Evolutionary conservation across 2,888 invertebrate species (phyloP), one percentile per base, ranked within the genome.

Genomic region (Strigamia crassipes): DNA sequence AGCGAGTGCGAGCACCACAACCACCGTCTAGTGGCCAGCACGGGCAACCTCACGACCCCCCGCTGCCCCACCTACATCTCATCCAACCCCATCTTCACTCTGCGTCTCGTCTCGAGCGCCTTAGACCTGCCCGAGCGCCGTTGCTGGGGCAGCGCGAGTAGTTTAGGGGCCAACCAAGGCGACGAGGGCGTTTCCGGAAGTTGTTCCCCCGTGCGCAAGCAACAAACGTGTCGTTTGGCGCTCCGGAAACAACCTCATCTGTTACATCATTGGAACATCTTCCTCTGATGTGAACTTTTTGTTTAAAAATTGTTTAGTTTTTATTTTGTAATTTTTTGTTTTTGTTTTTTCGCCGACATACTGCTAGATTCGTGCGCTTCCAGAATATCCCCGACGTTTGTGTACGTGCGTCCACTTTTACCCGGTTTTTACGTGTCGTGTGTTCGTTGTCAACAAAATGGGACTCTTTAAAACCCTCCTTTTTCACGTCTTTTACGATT

Each of bases 21-120:
- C 34, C 23, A 66, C 5, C 81, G 81, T 15, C 42, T 81, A 13
- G 81, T 81, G 13, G 73, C 78, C 8, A 81, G 81, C 42, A 81
- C 81, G 6, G 77, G 81, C n/a, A 81, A 81, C 23, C 42, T 81
- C 10, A n/a, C 18, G 13, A 15, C n/a, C 12, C 18, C 78, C 23
- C 46, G 21, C 1, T 18, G 78, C n/a, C 23, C 34, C 10, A 10
- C 61, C 1, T 66, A 27, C 15, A 27, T 66, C 23, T 23, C 66
- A 27, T 66, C 66, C 10, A 31, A 31, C 31, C 13, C 61, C 18
- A 23, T 13, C 23, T 21, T 41, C 23, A 23, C n/a, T 41, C 12
- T 23, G 15, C 81, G 81, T 0, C 73, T 73, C n/a, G 81, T 81
- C 2, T 31, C 77, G 12, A 81, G 81, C 73, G 78, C 78, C 41